Evolutionary conservation across 2,797 vertebrate genomes (phyloP).

Genomic region (Vespertilio murinus): DNA sequence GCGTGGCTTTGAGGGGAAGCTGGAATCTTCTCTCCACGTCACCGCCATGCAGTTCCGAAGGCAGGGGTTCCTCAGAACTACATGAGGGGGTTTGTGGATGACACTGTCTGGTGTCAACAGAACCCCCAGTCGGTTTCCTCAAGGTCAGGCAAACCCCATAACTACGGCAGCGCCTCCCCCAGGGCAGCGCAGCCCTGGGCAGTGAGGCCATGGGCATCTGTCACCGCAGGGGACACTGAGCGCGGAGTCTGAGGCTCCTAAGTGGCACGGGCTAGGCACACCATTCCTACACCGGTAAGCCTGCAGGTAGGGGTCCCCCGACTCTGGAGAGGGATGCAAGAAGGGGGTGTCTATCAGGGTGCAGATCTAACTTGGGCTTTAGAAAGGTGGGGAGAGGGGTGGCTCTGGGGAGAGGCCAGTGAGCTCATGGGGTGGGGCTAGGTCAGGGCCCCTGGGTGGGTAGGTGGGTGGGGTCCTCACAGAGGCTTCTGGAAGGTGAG

Average conservation of each 20-base stretch:
- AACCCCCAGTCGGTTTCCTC: background rate
- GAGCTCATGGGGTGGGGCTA: background rate
- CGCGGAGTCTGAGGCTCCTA: background rate
- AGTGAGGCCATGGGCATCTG: no score
- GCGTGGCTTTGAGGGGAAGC: background rate
- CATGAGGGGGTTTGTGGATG: background rate
- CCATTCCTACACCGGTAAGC: background rate
- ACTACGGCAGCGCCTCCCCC: fast-evolving
- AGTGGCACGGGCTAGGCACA: background rate
- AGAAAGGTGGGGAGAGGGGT: no score
- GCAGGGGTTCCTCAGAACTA: background rate
- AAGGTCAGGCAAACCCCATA: background rate
- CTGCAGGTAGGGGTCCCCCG: no score
- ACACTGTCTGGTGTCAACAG: background rate
- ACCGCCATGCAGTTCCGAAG: background rate
- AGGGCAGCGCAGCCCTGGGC: background rate
- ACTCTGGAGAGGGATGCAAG: background rate
- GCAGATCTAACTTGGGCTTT: background rate
- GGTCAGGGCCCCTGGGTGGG: background rate
- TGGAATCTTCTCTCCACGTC: fast-evolving
- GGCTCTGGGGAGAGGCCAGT: background rate
- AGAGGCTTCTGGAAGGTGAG: background rate
- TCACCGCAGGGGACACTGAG: background rate
- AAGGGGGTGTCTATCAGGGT: background rate
- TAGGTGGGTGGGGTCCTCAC: background rate